Evolutionary conservation across 92 coral and sea anemone genomes (phyloP).

Genomic region (Phenganax subtilis): DNA sequence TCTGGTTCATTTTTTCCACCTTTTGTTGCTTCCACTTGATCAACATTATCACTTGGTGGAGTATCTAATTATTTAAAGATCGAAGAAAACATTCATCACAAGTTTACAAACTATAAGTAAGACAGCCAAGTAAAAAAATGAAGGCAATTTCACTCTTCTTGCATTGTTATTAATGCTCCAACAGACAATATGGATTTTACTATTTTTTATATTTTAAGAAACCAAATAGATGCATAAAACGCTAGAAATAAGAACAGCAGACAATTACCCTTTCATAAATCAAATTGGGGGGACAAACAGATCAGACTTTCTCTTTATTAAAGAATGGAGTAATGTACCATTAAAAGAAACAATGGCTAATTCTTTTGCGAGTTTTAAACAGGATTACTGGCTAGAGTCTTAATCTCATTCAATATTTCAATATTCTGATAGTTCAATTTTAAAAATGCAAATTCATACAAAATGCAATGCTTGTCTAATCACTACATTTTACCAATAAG

Average conservation of each 20-base stretch:
- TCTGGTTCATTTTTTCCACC: neutral
- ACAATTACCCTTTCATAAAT: neutral
- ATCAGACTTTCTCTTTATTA: neutral
- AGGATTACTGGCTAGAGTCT: no score
- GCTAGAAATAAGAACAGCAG: neutral
- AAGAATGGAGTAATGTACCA: no score
- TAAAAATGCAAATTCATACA: no score
- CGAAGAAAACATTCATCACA: no score
- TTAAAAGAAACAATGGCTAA: no score
- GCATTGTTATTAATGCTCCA: neutral
- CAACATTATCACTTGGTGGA: neutral
- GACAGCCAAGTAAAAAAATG: neutral
- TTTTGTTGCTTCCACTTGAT: slow-evolving; percentile 29
- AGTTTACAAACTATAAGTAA: no score
- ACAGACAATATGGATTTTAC: slow-evolving; percentile 1
- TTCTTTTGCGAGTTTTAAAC: no score
- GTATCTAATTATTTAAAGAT: no score
- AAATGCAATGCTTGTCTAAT: no score
- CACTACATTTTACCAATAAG: no score
- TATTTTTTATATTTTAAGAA: neutral
- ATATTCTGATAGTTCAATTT: no score
- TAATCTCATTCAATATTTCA: no score
- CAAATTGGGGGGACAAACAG: slow-evolving; percentile 1
- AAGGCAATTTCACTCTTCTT: slow-evolving; percentile 1
- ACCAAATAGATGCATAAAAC: slow-evolving; percentile 1